phyloP scores from a whole-genome alignment of 2,888 invertebrate genomes.

The Caradrina clavipalpis region DNA sequence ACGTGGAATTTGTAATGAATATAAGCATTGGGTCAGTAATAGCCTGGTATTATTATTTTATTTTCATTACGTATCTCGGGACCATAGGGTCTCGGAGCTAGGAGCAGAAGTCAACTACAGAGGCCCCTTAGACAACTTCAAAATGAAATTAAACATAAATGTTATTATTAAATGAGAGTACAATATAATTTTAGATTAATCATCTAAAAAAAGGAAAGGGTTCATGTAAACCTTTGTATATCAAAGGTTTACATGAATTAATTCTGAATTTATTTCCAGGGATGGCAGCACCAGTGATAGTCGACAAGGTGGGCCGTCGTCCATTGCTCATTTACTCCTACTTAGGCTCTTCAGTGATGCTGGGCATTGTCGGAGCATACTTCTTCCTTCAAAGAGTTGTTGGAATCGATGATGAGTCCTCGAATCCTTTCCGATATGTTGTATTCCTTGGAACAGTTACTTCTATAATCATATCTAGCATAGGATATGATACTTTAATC shows the following conservation, averaged over 20 bases:
- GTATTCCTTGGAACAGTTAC: conserved; percentile 83
- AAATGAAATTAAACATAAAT: too few relatives aligned
- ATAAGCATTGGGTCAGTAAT: too few relatives aligned
- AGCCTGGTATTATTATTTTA: too few relatives aligned
- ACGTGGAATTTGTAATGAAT: too few relatives aligned
- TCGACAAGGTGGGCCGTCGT: conserved; percentile 85
- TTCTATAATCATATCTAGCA: conserved; percentile 75
- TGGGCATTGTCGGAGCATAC: conserved; percentile 78
- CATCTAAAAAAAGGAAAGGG: too few relatives aligned
- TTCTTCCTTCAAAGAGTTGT: conserved; percentile 79
- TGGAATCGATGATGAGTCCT: conserved; percentile 64
- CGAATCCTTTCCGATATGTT: conserved; percentile 77
- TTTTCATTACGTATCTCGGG: too few relatives aligned
- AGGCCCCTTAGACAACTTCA: too few relatives aligned
- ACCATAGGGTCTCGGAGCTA: too few relatives aligned
- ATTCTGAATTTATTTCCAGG: conserved; percentile 71
- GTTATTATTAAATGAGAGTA: too few relatives aligned
- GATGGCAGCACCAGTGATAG: conserved; percentile 78
- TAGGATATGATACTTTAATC: conserved; percentile 88
- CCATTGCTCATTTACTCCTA: conserved; percentile 86
- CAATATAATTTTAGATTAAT: background rate
- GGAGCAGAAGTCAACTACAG: too few relatives aligned
- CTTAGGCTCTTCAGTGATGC: conserved; percentile 74
- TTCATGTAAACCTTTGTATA: too few relatives aligned
- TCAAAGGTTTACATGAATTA: background rate